Base-by-base conservation (phyloP, 2,888 invertebrate genomes). In the Zeuzera pyrina region DNA sequence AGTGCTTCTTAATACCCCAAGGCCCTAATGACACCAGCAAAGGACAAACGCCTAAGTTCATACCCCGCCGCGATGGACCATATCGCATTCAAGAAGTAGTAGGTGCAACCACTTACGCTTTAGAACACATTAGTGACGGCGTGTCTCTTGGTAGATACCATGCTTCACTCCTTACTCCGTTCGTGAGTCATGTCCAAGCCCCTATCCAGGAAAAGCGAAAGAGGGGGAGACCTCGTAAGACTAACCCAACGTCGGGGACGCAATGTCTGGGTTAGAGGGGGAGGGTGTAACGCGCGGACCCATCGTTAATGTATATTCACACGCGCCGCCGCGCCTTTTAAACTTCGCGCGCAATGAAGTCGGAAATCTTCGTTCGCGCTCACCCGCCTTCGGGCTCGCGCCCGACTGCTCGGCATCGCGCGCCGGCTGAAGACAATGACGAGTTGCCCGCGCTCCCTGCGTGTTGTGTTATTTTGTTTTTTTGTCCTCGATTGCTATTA, bases 51-150 rank as follows among this genome's bases (percentile, higher is more conserved):
- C 12, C 33, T 3, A 29, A 33, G 15, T 29, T 29, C 21, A 27
- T 23, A 12, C 33, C 29, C 3, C 7, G 28, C 2, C 28, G 33
- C n/a, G 33, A 33, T 14, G 33, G 29, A n/a, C 29, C 28, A 5
- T 33, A 33, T 12, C 6, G 22, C 10, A 15, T 29, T n/a, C 2
- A 2, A 2, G 8, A 12, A 12, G 12, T 10, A 5, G 2, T 12
- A 11, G 19, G 26, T 8, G 24, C 22, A 2, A 32, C 32, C 4
- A 26, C 32, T 2, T 27, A 27, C 19, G 12, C 12, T 3, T 15
- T 26, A n/a, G 27, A 10, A 3, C 2, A 13, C 21, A 43, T 12
- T 2, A 4, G 12, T 3, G 8, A n/a, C n/a, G 19, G 12, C 4
- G 13, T 19, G 14, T 8, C 13, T 7, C 3, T 32, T 2, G 27